A percentile compares a stretch with the other conserved stretches of the same genome.
phyloP scores from a whole-genome alignment of 2,888 invertebrate genomes.

The Dryobota labecula region DNA sequence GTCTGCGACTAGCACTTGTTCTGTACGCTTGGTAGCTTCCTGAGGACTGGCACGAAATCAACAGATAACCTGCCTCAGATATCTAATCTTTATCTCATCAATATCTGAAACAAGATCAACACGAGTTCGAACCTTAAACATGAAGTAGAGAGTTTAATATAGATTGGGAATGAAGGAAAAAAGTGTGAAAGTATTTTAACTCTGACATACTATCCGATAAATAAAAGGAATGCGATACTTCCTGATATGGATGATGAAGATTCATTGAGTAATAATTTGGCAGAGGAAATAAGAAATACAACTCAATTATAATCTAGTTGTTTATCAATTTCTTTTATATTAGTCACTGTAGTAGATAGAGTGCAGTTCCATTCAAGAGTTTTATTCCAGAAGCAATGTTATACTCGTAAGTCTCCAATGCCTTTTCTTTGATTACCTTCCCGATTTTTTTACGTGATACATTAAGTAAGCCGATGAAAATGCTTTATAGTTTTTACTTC shows the following conservation, averaged over 20 bases:
- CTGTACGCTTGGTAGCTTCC: constrained; percentile 45
- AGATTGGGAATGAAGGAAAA: not conserved
- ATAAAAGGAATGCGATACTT: constrained; percentile 30
- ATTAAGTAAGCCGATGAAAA: not conserved
- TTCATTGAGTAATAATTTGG: not conserved
- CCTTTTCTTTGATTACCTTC: not conserved
- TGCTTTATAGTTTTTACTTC: not conserved
- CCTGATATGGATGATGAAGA: constrained; percentile 16
- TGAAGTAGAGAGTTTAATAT: constrained; percentile 21
- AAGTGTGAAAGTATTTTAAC: constrained; percentile 42
- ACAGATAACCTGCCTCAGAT: constrained; percentile 67
- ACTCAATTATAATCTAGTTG: not conserved
- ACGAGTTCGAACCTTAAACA: constrained; percentile 42
- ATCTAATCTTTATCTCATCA: constrained; percentile 60
- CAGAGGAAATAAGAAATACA: not conserved
- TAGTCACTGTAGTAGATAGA: not conserved
- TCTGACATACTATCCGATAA: constrained; percentile 16
- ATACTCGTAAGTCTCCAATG: not conserved
- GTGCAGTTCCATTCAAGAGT: not conserved
- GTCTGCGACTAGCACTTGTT: constrained; percentile 51
- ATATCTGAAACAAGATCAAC: constrained; percentile 36
- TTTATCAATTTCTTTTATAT: not conserved
- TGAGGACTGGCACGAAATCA: constrained; percentile 52
- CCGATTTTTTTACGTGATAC: too few species aligned
- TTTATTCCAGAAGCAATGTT: not conserved